Percentiles rank a stretch among this genome's conserved stretches.
Conservation (phyloP, 2,113 vertebrate genomes). For the Peromyscus maniculatus region DNA sequence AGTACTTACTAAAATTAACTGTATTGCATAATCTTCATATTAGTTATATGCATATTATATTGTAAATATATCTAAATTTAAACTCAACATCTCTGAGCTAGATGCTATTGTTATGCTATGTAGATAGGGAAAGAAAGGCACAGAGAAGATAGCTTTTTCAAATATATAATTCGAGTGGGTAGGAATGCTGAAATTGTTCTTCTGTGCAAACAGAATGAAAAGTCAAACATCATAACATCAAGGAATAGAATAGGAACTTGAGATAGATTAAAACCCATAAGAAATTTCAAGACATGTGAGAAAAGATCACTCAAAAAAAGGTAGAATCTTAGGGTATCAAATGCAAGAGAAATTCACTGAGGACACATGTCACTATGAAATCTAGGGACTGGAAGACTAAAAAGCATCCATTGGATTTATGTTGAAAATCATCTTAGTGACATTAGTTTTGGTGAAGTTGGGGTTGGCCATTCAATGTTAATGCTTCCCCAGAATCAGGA, state of each 20-base stretch:
- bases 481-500: not conserved
- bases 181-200: not conserved
- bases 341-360: not conserved
- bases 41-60: not conserved
- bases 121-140: not conserved
- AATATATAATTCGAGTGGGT: not conserved
- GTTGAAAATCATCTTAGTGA: not conserved
- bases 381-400: not conserved
- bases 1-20: slow-evolving; percentile 42
- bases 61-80: not conserved
- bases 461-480: not conserved
- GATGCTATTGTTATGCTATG: not conserved
- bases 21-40: not conserved
- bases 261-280: not conserved
- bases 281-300: not conserved
- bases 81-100: not conserved
- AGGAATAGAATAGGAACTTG: not conserved
- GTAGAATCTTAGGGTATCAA: not conserved
- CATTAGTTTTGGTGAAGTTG: not conserved
- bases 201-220: not conserved
- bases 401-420: not conserved
- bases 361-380: not conserved
- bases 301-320: not conserved
- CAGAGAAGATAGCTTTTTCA: not conserved
- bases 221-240: not conserved